Percentiles rank a stretch among this genome's conserved stretches.
These are phyloP conservation scores for Lathamus discolor DNA, from an alignment of 2,113 vertebrate species.

Conservation along the genomic window DNA sequence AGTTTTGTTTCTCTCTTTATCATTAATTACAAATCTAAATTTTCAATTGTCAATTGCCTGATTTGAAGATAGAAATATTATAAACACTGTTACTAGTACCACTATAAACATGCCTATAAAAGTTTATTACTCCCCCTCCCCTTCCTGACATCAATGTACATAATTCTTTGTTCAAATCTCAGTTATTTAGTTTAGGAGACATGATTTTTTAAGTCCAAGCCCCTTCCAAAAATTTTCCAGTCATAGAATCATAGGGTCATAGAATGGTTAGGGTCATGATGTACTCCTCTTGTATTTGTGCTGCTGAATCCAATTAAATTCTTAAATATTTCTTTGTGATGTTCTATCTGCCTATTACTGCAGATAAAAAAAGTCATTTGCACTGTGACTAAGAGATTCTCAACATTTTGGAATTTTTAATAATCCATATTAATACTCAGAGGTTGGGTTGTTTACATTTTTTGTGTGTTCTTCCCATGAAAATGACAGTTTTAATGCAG, in stretches of 20 bases:
- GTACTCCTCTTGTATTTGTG: rapidly evolving
- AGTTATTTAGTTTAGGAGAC: neutral
- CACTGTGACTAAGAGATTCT: neutral
- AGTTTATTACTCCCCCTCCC: neutral
- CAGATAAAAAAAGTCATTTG: neutral
- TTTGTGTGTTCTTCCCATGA: neutral
- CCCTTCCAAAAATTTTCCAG: neutral
- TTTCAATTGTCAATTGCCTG: neutral
- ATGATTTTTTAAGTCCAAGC: neutral
- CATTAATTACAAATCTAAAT: neutral
- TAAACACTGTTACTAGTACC: neutral
- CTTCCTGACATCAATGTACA: neutral
- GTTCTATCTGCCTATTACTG: neutral
- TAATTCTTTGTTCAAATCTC: neutral
- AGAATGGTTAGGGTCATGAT: neutral
- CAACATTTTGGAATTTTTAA: neutral
- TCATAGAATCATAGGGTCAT: neutral
- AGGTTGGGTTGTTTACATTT: neutral
- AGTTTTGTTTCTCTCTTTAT: neutral
- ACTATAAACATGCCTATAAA: neutral
- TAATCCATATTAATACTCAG: neutral
- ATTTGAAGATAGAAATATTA: neutral
- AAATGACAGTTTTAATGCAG: neutral
- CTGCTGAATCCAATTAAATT: neutral
- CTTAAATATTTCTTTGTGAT: neutral